Conservation (phyloP, 2,113 vertebrate genomes). For the Myotis lucifugus region DNA sequence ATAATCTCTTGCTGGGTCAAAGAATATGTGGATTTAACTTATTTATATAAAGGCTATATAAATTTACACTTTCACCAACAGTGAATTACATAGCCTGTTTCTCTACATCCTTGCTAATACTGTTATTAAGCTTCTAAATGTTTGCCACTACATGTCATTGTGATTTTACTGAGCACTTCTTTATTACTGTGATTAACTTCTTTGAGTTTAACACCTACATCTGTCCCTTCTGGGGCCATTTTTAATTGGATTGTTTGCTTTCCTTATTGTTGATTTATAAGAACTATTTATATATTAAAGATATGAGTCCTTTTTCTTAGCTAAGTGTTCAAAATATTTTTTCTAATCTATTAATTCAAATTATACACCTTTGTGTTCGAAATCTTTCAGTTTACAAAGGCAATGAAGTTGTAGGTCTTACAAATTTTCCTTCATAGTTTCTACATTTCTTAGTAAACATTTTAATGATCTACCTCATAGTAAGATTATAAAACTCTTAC, state of each 20-base stretch:
- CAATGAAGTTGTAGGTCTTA: background rate
- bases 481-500: background rate
- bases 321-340: background rate
- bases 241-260: constrained; percentile 20
- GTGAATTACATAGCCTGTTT: background rate
- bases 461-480: background rate
- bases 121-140: background rate
- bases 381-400: background rate
- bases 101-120: background rate
- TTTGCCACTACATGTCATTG: background rate
- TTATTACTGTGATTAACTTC: background rate
- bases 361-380: background rate
- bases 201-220: background rate
- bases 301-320: background rate
- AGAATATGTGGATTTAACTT: background rate
- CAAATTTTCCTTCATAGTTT: background rate
- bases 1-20: background rate
- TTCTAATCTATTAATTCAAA: background rate
- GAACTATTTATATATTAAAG: background rate
- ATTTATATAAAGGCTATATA: background rate
- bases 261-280: background rate
- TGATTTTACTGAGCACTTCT: background rate
- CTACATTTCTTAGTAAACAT: background rate
- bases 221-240: background rate
- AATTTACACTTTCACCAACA: background rate